Conservation (phyloP, 2,888 invertebrate genomes). For the Erannis defoliaria region DNA sequence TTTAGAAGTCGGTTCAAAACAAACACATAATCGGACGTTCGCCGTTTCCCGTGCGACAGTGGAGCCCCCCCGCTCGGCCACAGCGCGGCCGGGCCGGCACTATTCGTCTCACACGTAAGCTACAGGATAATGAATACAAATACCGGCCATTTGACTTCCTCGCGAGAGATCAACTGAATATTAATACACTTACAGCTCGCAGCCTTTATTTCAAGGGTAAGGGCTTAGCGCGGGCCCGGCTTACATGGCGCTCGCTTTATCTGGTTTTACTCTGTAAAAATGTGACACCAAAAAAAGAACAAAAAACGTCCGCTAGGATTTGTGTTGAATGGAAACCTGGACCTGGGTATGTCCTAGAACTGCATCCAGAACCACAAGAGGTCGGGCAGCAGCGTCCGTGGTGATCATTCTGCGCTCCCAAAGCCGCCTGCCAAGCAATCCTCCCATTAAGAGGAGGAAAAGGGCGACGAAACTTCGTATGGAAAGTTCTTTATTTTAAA, state of each 20-base stretch:
- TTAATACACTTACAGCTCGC: constrained; percentile 69
- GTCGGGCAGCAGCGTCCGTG: no score
- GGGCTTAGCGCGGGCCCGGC: constrained; percentile 52
- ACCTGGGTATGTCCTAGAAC: no score
- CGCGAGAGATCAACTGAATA: constrained; percentile 70
- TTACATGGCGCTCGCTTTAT: constrained; percentile 50
- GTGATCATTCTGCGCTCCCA: no score
- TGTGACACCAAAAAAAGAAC: neutral
- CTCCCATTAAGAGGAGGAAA: no score
- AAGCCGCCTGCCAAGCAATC: no score
- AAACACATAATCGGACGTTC: no score
- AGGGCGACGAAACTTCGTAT: no score
- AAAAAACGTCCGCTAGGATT: no score
- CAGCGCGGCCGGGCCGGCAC: constrained; percentile 36
- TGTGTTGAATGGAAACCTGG: no score
- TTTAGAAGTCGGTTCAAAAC: neutral
- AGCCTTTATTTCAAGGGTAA: constrained; percentile 69
- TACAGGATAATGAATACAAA: constrained; percentile 81
- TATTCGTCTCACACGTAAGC: constrained; percentile 75
- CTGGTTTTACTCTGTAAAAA: neutral
- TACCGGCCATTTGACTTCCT: constrained; percentile 81
- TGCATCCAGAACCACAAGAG: no score
- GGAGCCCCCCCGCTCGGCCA: constrained; percentile 25
- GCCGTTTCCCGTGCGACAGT: constrained; percentile 16
- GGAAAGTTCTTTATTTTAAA: no score